These are phyloP conservation scores for Clarias macrocephalus DNA, from an alignment of 2,113 vertebrate genomes.

Conservation along the genomic window DNA sequence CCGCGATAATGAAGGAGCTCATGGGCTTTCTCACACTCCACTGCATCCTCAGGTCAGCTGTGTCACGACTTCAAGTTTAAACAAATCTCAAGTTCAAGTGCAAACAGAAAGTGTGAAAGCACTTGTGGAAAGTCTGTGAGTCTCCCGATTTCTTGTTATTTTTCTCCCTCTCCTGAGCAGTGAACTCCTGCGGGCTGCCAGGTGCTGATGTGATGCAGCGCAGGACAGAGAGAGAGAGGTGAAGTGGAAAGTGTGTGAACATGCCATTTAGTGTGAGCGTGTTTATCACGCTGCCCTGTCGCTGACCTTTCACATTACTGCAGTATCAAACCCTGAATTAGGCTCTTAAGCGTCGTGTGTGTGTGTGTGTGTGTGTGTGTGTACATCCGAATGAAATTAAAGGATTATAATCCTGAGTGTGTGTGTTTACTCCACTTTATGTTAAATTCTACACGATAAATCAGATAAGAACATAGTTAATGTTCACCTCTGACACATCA, in stretches of 20 bases:
- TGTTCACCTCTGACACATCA: background rate
- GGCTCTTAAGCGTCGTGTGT: too few species aligned
- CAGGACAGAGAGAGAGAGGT: background rate
- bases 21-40: slow-evolving; percentile 3
- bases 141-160: background rate
- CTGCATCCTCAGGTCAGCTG: background rate
- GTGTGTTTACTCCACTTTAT: too few species aligned
- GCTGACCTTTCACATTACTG: slow-evolving; percentile 3
- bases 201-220: slow-evolving; percentile 19
- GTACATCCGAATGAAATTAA: too few species aligned
- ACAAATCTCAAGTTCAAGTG: slow-evolving; percentile 20
- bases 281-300: slow-evolving; percentile 31
- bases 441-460: background rate
- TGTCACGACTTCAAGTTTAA: background rate
- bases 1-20: background rate
- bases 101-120: background rate
- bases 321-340: background rate
- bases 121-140: background rate
- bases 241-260: slow-evolving; percentile 43
- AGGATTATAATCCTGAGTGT: background rate
- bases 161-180: background rate
- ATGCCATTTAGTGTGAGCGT: slow-evolving; percentile 16
- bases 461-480: too few species aligned
- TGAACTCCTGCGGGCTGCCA: background rate
- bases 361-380: too few species aligned